Evolutionary conservation across 2,888 invertebrate species (phyloP).

Genomic region (Buathra laborator): DNA sequence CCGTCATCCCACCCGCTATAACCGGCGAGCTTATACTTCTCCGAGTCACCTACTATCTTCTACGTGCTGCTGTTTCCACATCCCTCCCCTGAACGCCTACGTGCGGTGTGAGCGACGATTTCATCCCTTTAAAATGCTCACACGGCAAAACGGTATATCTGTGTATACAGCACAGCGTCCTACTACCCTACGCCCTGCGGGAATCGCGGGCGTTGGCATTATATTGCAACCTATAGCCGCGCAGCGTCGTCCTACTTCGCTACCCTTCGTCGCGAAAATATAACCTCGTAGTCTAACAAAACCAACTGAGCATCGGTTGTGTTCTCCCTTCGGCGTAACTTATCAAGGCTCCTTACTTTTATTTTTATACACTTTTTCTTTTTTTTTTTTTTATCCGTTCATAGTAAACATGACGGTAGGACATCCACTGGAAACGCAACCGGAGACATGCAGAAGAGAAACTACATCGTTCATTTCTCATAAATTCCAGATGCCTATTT

Average conservation of each 20-base stretch:
- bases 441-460: not conserved
- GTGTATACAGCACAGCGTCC: not conserved
- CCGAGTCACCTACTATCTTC: slow-evolving; percentile 33
- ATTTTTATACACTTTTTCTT: not conserved
- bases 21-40: slow-evolving; percentile 14
- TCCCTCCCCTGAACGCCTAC: slow-evolving; percentile 43
- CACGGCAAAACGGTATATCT: not conserved
- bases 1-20: slow-evolving; percentile 44
- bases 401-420: not conserved
- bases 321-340: not conserved
- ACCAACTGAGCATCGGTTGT: not conserved
- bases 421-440: slow-evolving; percentile 16
- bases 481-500: slow-evolving; percentile 60
- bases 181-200: slow-evolving; percentile 3
- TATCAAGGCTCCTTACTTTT: not conserved
- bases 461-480: slow-evolving; percentile 35
- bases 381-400: slow-evolving; percentile 9
- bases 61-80: slow-evolving; percentile 40
- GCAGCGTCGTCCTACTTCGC: not conserved
- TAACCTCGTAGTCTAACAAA: not conserved
- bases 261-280: not conserved
- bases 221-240: not conserved
- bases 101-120: slow-evolving; percentile 37
- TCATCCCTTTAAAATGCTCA: slow-evolving; percentile 32
- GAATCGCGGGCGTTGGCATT: not conserved